These are phyloP conservation scores for Fringilla coelebs DNA, from an alignment of 2,797 vertebrate species.

Conservation along the genomic window DNA sequence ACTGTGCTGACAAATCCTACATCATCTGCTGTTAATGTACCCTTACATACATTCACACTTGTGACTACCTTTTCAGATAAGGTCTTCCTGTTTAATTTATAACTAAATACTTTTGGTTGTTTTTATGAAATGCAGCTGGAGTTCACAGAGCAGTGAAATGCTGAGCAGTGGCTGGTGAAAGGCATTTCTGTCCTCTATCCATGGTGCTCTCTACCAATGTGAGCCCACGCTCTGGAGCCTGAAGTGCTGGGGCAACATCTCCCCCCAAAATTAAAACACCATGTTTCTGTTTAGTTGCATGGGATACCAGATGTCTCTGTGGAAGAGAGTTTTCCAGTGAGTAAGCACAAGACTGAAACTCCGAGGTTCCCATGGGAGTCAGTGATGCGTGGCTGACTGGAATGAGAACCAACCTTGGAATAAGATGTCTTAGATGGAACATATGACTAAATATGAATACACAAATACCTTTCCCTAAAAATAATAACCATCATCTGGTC, in stretches of 20 bases:
- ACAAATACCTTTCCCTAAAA: constrained; percentile 33
- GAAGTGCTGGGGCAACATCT: neutral
- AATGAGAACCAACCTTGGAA: constrained; percentile 29
- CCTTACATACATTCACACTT: neutral
- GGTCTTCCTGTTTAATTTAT: neutral
- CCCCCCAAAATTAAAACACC: neutral
- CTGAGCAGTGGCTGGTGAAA: neutral
- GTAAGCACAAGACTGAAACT: neutral
- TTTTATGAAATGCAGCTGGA: neutral
- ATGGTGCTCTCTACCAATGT: accelerated
- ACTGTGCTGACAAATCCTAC: neutral
- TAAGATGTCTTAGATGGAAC: neutral
- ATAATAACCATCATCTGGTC: constrained; percentile 9
- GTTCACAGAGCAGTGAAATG: neutral
- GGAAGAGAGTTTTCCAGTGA: constrained; percentile 13
- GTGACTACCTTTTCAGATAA: neutral
- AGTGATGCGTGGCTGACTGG: neutral
- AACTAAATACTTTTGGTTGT: neutral
- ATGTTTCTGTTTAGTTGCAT: neutral
- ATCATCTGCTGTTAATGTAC: neutral
- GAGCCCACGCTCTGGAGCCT: accelerated
- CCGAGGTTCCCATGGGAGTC: neutral
- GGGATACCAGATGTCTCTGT: neutral
- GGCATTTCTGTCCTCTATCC: neutral
- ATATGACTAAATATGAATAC: constrained; percentile 27